These are phyloP conservation scores for Aix galericulata DNA, from an alignment of 2,113 vertebrate species.

Conservation along the genomic window DNA sequence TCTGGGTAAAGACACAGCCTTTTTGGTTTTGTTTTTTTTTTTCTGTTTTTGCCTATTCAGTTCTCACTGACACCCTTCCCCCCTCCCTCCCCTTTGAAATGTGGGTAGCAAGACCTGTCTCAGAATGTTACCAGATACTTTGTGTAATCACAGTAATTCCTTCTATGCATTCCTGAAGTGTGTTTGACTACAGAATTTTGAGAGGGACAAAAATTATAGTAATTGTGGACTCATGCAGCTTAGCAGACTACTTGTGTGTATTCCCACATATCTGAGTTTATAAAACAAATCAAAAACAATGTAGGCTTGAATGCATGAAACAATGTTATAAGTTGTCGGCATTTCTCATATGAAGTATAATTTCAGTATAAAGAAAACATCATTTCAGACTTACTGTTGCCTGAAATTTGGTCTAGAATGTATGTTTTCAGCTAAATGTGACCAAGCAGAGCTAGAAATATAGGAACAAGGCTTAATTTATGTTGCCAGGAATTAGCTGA, in stretches of 20 bases:
- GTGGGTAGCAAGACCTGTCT: neutral
- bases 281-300: neutral
- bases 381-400: neutral
- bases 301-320: neutral
- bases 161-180: neutral
- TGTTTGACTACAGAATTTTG: neutral
- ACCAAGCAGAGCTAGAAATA: neutral
- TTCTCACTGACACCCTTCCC: neutral
- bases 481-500: neutral
- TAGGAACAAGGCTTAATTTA: neutral
- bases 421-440: neutral
- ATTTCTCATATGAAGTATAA: neutral
- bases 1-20: neutral
- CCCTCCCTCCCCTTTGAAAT: neutral
- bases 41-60: neutral
- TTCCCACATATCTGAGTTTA: neutral
- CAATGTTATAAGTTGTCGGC: neutral
- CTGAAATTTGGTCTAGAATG: neutral
- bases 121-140: neutral
- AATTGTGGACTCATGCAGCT: neutral
- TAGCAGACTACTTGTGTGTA: neutral
- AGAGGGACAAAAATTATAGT: neutral
- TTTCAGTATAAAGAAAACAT: neutral
- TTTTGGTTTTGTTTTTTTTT: neutral
- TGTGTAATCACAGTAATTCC: neutral